Conservation (phyloP, 2,888 invertebrate genomes). For the Mythimna lalbum region DNA sequence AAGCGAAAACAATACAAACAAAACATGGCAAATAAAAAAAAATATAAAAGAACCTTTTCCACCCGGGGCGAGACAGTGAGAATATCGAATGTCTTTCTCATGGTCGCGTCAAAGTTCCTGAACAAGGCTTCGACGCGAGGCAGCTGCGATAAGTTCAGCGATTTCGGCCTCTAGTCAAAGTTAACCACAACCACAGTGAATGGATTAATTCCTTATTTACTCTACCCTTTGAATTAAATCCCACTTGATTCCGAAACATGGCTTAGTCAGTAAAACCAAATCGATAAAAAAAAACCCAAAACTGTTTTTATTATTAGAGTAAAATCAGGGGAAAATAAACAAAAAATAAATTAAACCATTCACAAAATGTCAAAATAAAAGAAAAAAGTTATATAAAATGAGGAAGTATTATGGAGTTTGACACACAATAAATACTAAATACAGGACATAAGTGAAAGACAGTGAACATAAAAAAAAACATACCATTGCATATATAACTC, state of each 20-base stretch:
- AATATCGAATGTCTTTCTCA: constrained; percentile 85
- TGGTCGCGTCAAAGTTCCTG: constrained; percentile 83
- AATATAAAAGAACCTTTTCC: constrained; percentile 81
- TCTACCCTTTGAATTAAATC: constrained; percentile 20
- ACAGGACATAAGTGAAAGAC: constrained; percentile 16
- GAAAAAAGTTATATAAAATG: constrained; percentile 29
- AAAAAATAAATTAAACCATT: constrained; percentile 56
- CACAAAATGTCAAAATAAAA: constrained; percentile 47
- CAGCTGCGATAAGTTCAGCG: constrained; percentile 88
- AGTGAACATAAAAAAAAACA: not conserved
- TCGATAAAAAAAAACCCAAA: constrained; percentile 2
- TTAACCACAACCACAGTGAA: constrained; percentile 73
- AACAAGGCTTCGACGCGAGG: constrained; percentile 86
- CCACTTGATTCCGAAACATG: not conserved
- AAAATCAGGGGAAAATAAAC: constrained; percentile 42
- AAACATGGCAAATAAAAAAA: constrained; percentile 54
- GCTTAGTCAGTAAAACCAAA: not conserved
- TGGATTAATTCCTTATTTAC: constrained; percentile 36
- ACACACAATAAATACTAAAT: not conserved
- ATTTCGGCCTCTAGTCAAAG: constrained; percentile 85
- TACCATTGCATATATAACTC: constrained; percentile 4
- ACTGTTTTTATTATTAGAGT: constrained; percentile 29
- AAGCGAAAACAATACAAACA: constrained; percentile 31
- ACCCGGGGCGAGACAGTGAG: constrained; percentile 84
- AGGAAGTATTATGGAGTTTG: constrained; percentile 49